Conservation (phyloP, 2,888 invertebrate genomes). For the Diarsia dahlii region DNA sequence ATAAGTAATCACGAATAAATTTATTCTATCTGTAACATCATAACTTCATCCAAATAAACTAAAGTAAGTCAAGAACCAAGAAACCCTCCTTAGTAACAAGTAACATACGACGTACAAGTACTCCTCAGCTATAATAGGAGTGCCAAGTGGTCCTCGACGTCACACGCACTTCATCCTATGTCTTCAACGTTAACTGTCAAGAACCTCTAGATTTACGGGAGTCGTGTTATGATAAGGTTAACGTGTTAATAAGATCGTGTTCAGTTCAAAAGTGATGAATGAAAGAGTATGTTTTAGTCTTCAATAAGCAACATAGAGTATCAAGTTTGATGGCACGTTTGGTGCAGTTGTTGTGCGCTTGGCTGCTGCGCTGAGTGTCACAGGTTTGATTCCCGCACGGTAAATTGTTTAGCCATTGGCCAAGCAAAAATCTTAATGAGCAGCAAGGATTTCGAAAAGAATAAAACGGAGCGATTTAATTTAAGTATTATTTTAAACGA, state of each 20-base stretch:
- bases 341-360: too few relatives aligned
- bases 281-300: too few relatives aligned
- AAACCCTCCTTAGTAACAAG: slow-evolving; percentile 12
- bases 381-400: too few relatives aligned
- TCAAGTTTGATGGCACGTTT: too few relatives aligned
- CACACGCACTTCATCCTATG: slow-evolving; percentile 31
- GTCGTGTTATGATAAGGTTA: slow-evolving; percentile 3
- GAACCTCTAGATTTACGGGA: slow-evolving; percentile 13
- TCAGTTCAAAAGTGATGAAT: not conserved
- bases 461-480: too few relatives aligned
- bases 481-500: too few relatives aligned
- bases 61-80: not conserved
- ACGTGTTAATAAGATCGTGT: not conserved
- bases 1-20: not conserved
- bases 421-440: too few relatives aligned
- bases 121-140: slow-evolving; percentile 7
- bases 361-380: too few relatives aligned
- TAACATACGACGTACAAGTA: slow-evolving; percentile 21
- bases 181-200: slow-evolving; percentile 21
- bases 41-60: slow-evolving; percentile 4
- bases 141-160: slow-evolving; percentile 33
- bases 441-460: too few relatives aligned
- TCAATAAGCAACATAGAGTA: too few relatives aligned
- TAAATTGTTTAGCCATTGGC: too few relatives aligned
- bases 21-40: not conserved